A percentile compares a stretch with the other conserved stretches of the same genome.
These are phyloP conservation scores for Hippocampus barbouri DNA, from an alignment of 2,113 vertebrate species.

Conservation along the genomic window DNA sequence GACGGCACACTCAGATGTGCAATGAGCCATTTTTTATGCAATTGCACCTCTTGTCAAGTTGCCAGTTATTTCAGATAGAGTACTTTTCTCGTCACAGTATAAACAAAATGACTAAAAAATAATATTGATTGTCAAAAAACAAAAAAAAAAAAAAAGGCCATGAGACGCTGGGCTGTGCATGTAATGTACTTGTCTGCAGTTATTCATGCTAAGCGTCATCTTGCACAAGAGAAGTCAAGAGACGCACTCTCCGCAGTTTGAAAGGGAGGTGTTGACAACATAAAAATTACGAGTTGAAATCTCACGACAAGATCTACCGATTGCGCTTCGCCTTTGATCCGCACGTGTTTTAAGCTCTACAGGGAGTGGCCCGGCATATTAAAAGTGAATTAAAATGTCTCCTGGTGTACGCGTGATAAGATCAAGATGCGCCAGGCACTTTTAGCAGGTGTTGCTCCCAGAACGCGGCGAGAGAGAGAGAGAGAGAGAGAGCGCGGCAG, in stretches of 20 bases:
- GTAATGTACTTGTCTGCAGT: too few species aligned
- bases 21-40: neutral
- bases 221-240: too few species aligned
- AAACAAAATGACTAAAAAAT: too few species aligned
- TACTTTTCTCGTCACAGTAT: too few species aligned
- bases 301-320: neutral
- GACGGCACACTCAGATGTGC: too few species aligned
- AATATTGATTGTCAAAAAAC: too few species aligned
- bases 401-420: neutral
- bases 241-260: neutral
- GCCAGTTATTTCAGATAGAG: neutral
- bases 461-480: neutral
- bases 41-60: neutral
- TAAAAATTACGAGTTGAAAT: neutral
- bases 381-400: constrained; percentile 8
- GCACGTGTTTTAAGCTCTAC: neutral
- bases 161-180: too few species aligned
- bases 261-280: neutral
- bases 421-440: constrained; percentile 7
- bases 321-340: neutral
- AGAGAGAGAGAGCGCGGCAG: neutral
- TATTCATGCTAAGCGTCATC: too few species aligned
- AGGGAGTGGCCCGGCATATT: neutral
- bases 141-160: too few species aligned
- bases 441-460: constrained; percentile 8